phyloP scores from a whole-genome alignment of 2,113 vertebrate species.

The Dinomys branickii region DNA sequence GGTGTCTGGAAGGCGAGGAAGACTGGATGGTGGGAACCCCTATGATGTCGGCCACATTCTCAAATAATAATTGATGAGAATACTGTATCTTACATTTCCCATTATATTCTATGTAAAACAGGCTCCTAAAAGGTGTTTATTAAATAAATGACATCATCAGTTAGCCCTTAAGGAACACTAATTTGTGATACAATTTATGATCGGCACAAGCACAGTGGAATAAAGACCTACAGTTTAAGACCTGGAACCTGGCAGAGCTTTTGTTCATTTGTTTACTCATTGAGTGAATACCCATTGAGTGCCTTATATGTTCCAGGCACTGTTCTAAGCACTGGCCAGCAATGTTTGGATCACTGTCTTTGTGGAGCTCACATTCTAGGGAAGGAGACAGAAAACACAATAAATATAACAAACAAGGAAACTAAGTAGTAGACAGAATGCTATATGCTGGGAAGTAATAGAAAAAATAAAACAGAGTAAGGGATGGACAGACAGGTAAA shows the following conservation, averaged over 20 bases:
- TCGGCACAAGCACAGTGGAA: neutral
- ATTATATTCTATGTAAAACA: conserved; percentile 25
- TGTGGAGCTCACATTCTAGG: neutral
- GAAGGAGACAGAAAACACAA: conserved; percentile 23
- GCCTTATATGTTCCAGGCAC: neutral
- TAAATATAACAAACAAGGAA: neutral
- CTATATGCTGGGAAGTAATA: neutral
- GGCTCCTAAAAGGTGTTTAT: neutral
- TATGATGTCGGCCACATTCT: neutral
- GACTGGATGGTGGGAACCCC: neutral
- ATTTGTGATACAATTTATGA: conserved; percentile 23
- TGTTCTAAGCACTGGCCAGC: neutral
- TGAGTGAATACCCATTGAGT: neutral
- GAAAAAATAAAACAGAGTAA: neutral
- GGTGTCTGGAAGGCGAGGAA: neutral
- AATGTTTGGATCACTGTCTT: neutral
- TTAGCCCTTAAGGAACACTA: conserved; percentile 36
- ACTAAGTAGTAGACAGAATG: neutral
- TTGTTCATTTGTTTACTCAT: conserved; percentile 24
- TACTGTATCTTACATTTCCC: neutral
- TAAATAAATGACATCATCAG: conserved; percentile 14
- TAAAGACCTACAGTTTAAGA: neutral
- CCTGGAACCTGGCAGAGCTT: neutral
- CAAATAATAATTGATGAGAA: neutral
- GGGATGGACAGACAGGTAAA: neutral